Percentiles rank a stretch among this genome's conserved stretches.
phyloP scores from a whole-genome alignment of 2,113 vertebrate species.

The Mus musculus region GRCm39 chr13:106857501-106858000 shows the following conservation, averaged over 20 bases:
- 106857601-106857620: no score
- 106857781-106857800: neutral
- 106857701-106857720: no score
- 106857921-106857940: neutral
- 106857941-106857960: neutral
- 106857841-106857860: slow-evolving; percentile 6
- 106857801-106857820: neutral
- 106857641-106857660: no score
- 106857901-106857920: neutral
- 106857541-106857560: no score
- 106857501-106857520: no score
- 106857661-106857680: no score
- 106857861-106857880: neutral
- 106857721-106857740: no score
- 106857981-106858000: neutral
- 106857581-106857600: no score
- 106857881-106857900: neutral
- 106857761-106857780: neutral
- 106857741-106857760: neutral
- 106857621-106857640: no score
- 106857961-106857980: neutral
- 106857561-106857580: no score
- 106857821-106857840: neutral
- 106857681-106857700: no score
- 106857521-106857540: no score